Evolutionary conservation across 2,113 vertebrate species (phyloP).

Genomic region (Tetraodon nigroviridis): DNA sequence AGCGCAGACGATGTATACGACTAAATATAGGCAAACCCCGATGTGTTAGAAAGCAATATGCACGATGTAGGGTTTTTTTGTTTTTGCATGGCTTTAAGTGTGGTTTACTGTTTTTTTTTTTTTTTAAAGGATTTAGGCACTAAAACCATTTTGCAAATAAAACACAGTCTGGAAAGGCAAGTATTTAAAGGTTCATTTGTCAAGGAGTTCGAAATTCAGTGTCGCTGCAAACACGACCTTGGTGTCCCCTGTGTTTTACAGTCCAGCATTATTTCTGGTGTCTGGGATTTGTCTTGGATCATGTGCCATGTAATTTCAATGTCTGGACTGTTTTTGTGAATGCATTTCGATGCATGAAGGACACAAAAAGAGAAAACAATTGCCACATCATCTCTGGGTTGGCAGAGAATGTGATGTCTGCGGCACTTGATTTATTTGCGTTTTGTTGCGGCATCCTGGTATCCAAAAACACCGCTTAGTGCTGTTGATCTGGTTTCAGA

Average conservation of each 20-base stretch:
- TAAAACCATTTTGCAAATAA: conserved; percentile 28
- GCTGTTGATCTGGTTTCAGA: conserved; percentile 10
- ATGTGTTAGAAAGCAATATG: conserved; percentile 37
- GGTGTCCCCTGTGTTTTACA: conserved; percentile 37
- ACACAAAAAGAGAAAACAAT: conserved; percentile 42
- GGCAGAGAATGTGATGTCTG: conserved; percentile 29
- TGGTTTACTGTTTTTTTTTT: conserved; percentile 14
- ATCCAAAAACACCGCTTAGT: neutral
- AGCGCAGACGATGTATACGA: conserved; percentile 25
- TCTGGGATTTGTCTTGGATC: conserved; percentile 67
- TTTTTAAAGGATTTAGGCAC: conserved; percentile 18
- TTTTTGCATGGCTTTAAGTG: conserved; percentile 15
- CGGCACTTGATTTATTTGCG: neutral
- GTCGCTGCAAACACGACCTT: conserved; percentile 46
- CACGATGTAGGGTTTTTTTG: conserved; percentile 22
- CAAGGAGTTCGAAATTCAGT: conserved; percentile 8
- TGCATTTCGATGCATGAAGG: conserved; percentile 30
- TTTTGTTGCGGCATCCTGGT: conserved; percentile 6
- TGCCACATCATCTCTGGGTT: conserved; percentile 12
- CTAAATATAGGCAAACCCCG: conserved; percentile 45
- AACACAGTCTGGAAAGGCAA: conserved; percentile 37
- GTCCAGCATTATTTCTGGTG: conserved; percentile 60
- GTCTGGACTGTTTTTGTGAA: conserved; percentile 67
- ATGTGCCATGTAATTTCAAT: conserved; percentile 67
- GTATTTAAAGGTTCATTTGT: conserved; percentile 25